phyloP scores from a whole-genome alignment of 1,140 invertebrate genomes.

The Phenacoccus solenopsis region DNA sequence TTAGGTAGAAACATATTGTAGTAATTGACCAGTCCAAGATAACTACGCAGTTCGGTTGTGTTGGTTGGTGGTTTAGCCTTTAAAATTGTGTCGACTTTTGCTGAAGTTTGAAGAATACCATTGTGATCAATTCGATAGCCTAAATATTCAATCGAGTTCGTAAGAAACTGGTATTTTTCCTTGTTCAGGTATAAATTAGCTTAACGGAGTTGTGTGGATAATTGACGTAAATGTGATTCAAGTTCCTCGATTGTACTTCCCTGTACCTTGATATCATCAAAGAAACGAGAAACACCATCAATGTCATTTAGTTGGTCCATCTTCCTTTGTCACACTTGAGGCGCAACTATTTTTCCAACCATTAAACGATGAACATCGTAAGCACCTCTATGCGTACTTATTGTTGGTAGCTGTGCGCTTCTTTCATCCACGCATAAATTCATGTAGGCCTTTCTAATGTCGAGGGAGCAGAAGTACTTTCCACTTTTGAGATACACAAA shows the following conservation, averaged over 20 bases:
- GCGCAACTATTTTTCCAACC: neutral
- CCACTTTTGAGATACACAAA: no score
- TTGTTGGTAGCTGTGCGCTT: neutral
- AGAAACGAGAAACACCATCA: neutral
- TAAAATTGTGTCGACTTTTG: slow-evolving; percentile 32
- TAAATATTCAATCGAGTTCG: no score
- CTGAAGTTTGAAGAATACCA: no score
- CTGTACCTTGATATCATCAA: neutral
- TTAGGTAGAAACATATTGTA: slow-evolving; percentile 36
- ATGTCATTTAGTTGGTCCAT: neutral
- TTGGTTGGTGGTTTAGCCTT: slow-evolving; percentile 30
- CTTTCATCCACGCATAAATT: neutral
- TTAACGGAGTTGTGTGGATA: neutral
- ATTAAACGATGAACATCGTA: neutral
- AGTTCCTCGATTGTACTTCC: neutral
- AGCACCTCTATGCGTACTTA: neutral
- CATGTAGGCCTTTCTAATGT: neutral
- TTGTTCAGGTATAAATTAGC: no score
- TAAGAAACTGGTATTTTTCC: neutral
- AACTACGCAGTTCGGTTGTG: slow-evolving; percentile 32
- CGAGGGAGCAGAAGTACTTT: neutral
- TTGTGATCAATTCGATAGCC: no score
- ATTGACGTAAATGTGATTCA: neutral
- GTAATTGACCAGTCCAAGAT: slow-evolving; percentile 36
- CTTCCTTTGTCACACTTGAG: neutral